These are phyloP conservation scores for Myotis brandtii DNA, from an alignment of 2,113 vertebrate genomes.

Conservation along the genomic window DNA sequence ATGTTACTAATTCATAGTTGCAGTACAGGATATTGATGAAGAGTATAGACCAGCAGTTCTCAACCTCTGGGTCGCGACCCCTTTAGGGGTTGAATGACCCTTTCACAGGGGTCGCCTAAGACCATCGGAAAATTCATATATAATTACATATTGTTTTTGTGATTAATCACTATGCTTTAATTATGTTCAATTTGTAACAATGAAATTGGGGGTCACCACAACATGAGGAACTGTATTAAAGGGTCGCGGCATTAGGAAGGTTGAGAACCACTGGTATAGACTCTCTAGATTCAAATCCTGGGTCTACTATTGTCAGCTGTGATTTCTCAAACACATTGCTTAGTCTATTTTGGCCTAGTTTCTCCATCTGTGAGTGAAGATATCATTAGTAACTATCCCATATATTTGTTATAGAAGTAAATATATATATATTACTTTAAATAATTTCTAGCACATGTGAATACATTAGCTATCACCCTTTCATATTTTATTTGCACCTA, in stretches of 20 bases:
- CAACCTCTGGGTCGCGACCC: too few relatives aligned
- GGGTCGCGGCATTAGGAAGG: too few relatives aligned
- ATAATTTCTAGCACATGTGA: not conserved
- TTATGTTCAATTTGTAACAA: too few relatives aligned
- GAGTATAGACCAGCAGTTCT: not conserved
- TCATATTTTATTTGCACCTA: constrained; percentile 54
- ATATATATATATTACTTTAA: not conserved
- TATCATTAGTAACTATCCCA: not conserved
- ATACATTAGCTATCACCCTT: not conserved
- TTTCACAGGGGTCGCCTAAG: too few relatives aligned
- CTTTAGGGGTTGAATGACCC: too few relatives aligned
- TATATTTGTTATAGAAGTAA: constrained; percentile 25
- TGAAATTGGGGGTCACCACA: too few relatives aligned
- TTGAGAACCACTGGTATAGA: not conserved
- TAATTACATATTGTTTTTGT: too few relatives aligned
- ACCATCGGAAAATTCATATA: too few relatives aligned
- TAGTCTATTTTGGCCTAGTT: not conserved
- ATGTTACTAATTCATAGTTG: not conserved
- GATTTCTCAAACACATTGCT: constrained; percentile 6
- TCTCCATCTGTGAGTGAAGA: not conserved
- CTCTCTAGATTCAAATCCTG: not conserved
- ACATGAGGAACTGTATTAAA: too few relatives aligned
- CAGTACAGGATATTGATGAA: not conserved
- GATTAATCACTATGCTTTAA: too few relatives aligned
- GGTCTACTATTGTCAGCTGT: not conserved